Conservation (phyloP, 2,888 invertebrate genomes). For the Saturnia pavonia region DNA sequence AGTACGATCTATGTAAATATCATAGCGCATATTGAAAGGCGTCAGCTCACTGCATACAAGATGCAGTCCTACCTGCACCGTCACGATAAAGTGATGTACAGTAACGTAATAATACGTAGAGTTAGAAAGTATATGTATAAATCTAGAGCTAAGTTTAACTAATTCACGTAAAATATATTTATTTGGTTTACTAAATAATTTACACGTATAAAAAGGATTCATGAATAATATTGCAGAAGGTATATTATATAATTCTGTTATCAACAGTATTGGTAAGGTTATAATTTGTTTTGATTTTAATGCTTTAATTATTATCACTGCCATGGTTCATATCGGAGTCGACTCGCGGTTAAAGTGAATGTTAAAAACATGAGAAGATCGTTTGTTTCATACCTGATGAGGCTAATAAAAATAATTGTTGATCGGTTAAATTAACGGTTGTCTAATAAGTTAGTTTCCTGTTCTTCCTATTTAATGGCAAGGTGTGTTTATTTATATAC, state of each 20-base stretch:
- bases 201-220: not conserved
- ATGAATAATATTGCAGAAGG: not conserved
- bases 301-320: not conserved
- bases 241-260: not conserved
- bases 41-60: slow-evolving; percentile 20
- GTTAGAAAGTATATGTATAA: not conserved
- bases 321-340: not conserved
- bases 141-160: not conserved
- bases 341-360: not conserved
- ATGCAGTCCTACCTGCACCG: slow-evolving; percentile 18
- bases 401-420: not conserved
- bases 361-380: not conserved
- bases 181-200: not conserved
- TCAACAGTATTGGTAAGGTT: not conserved
- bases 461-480: too few relatives aligned
- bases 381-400: not conserved
- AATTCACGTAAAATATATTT: not conserved
- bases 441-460: too few relatives aligned
- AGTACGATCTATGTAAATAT: slow-evolving; percentile 32
- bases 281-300: not conserved
- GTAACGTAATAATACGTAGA: not conserved
- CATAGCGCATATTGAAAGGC: slow-evolving; percentile 27
- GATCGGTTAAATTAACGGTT: not conserved
- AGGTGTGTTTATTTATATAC: not conserved
- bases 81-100: slow-evolving; percentile 10